Conservation (phyloP, 2,797 vertebrate species). For the Falco naumanni region DNA sequence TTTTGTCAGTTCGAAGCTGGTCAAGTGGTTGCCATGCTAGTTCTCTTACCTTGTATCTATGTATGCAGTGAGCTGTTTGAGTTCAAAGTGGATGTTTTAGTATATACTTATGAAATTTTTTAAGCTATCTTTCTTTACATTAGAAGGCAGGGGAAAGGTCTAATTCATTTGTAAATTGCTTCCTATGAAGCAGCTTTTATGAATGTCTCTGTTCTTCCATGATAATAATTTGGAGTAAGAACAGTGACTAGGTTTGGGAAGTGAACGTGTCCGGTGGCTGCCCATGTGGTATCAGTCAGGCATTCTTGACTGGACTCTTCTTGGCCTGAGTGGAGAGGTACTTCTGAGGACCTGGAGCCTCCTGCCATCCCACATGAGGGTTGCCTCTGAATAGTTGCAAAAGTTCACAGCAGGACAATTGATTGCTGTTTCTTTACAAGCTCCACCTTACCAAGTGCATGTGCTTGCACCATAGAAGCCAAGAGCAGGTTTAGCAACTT, state of each 20-base stretch:
- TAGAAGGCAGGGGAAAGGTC: background rate
- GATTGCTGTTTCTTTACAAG: background rate
- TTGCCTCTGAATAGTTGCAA: background rate
- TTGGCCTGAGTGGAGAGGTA: background rate
- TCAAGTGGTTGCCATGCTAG: accelerated
- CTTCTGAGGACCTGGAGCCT: background rate
- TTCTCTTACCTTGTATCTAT: background rate
- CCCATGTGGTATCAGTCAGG: accelerated
- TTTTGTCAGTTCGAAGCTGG: background rate
- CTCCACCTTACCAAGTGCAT: background rate
- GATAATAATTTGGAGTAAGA: background rate
- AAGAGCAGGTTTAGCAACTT: background rate
- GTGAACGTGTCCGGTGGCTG: background rate
- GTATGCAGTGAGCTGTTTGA: background rate
- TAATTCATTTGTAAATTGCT: background rate
- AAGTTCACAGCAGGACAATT: background rate
- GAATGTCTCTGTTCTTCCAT: background rate
- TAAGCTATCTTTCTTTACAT: background rate
- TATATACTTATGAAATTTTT: background rate
- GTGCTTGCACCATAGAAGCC: background rate
- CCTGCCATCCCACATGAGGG: background rate
- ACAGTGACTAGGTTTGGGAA: background rate
- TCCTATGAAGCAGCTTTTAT: background rate
- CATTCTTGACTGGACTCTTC: background rate
- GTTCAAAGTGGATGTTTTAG: background rate